Evolutionary conservation across 2,797 vertebrate species (phyloP).

Genomic region (Coranthus polyacanthus): DNA sequence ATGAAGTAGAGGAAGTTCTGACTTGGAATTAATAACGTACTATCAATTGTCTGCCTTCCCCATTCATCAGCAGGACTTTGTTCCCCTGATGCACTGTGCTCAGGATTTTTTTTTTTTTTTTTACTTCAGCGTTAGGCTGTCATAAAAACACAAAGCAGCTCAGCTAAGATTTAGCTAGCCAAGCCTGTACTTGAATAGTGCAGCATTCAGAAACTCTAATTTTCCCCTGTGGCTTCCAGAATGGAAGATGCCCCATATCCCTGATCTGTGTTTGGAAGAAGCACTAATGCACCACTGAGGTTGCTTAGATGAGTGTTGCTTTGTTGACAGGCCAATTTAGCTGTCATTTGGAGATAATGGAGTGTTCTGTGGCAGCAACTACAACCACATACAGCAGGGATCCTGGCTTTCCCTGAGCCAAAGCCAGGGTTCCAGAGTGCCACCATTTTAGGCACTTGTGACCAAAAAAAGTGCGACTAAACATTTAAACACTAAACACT

Average conservation of each 20-base stretch:
- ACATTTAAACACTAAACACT: no score
- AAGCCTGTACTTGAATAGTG: constrained; percentile 47
- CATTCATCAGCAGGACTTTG: constrained; percentile 20
- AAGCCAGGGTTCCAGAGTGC: not conserved
- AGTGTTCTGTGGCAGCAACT: constrained; percentile 55
- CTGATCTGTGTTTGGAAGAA: constrained; percentile 59
- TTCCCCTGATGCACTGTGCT: constrained; percentile 12
- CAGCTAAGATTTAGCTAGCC: constrained; percentile 18
- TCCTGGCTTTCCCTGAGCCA: constrained; percentile 18
- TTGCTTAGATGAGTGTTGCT: constrained; percentile 65
- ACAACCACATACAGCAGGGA: constrained; percentile 38
- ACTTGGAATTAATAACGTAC: constrained; percentile 21
- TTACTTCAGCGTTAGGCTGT: constrained; percentile 19
- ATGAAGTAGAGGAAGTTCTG: constrained; percentile 18
- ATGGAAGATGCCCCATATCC: constrained; percentile 59
- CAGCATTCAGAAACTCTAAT: constrained; percentile 61
- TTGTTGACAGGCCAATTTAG: constrained; percentile 73
- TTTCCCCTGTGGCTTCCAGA: constrained; percentile 63
- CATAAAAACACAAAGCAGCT: constrained; percentile 30
- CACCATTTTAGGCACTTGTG: no score
- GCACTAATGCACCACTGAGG: constrained; percentile 61
- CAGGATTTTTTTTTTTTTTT: not conserved
- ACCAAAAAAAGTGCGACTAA: no score
- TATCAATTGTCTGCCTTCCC: constrained; percentile 18
- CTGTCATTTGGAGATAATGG: constrained; percentile 72